Evolutionary conservation across 2,888 invertebrate species (phyloP), one percentile per base, ranked within the genome.

Genomic region (Parnassius orleans): DNA sequence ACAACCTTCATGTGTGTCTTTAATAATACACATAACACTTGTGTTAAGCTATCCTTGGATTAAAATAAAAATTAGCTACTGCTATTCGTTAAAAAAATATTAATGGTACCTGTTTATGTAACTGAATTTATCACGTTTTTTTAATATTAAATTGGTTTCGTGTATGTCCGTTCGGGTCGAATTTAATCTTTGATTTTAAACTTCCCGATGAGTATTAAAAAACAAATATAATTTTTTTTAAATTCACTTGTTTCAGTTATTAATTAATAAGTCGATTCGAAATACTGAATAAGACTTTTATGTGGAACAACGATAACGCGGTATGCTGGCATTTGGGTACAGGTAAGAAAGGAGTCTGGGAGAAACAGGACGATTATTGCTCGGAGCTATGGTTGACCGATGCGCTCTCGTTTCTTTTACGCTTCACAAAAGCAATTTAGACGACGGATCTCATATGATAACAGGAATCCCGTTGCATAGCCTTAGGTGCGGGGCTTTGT

Each of bases 401-500:
- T 73, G 67, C 70, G 72, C 75, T 78, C 78, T 79, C 78, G 72
- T 43, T 53, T 81, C 84, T 82, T 75, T 84, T 83, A 48, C 86
- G 72, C 72, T 69, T 77, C 80, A 84, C 78, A 87, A 89, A 90
- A 87, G 81, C 82, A 86, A 88, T 89, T 88, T 89, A 81, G 84
- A 80, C 78, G 78, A 80, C 76, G 79, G 78, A 84, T 80, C 79
- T 77, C 83, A 81, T 83, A 86, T 84, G 89, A 90, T 90, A 87
- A 86, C 87, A 86, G 86, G 89, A 88, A 86, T 88, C 86, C 89
- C 89, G 88, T 89, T 86, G 90, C 79, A 81, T 81, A 80, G 87
- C 88, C 88, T 77, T 81, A 78, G 85, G 86, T 78, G 82, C 70
- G 62, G 59, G 67, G 71, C 69, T 72, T 71, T 72, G 71, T 67